These are phyloP conservation scores for Indri indri DNA, from an alignment of 2,113 vertebrate species.

Conservation along the genomic window DNA sequence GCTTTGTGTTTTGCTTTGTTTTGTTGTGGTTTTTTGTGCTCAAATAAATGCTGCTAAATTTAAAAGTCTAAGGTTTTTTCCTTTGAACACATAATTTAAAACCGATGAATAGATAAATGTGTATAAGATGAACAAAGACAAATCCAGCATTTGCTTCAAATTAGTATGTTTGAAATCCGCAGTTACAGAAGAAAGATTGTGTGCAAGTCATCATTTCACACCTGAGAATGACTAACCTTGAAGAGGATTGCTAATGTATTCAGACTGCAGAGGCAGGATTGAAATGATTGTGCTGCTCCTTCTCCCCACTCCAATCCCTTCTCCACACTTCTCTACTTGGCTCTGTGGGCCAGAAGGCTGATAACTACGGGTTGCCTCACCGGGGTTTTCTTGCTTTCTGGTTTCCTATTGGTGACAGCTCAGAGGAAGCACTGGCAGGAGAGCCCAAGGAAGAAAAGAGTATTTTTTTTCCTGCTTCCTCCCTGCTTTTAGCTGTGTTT, in stretches of 20 bases:
- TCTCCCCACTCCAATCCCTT: not conserved
- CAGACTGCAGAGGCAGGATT: not conserved
- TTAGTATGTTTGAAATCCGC: not conserved
- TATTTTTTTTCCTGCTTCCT: not conserved
- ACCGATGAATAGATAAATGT: not conserved
- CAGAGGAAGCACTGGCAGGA: not conserved
- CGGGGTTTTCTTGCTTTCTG: not conserved
- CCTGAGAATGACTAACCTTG: not conserved
- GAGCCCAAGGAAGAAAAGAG: accelerated
- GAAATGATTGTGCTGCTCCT: not conserved
- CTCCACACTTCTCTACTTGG: not conserved
- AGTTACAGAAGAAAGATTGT: not conserved
- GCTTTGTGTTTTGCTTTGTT: too few relatives aligned
- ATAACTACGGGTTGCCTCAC: too few relatives aligned
- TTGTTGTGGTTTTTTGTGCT: not conserved
- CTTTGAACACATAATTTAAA: not conserved
- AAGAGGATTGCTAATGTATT: not conserved
- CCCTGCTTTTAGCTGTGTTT: not conserved
- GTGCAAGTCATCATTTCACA: not conserved
- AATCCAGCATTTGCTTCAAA: not conserved
- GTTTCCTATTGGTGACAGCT: not conserved
- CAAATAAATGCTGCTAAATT: not conserved
- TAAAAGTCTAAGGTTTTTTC: not conserved
- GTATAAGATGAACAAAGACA: not conserved
- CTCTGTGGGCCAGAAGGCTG: not conserved